These are phyloP conservation scores for Toxotes jaculatrix DNA, from an alignment of 2,113 vertebrate species.

Conservation along the genomic window DNA sequence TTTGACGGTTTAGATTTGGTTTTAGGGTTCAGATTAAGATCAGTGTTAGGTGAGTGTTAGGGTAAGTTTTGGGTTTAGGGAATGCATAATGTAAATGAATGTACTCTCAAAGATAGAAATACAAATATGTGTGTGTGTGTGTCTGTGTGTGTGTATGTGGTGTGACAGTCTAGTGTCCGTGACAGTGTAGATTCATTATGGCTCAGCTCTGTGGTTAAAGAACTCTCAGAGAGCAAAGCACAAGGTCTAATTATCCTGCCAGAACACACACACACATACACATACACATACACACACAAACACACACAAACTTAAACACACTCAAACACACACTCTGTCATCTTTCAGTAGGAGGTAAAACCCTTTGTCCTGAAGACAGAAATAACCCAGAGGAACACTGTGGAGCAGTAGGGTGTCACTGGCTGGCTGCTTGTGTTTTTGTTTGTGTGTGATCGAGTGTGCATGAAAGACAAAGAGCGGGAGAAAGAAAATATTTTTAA, in stretches of 20 bases:
- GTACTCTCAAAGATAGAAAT: too few relatives aligned
- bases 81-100: too few relatives aligned
- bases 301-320: slow-evolving; percentile 3
- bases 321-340: slow-evolving; percentile 48
- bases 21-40: too few relatives aligned
- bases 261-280: slow-evolving; percentile 56
- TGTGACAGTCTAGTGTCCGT: slow-evolving; percentile 65
- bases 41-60: too few relatives aligned
- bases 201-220: slow-evolving; percentile 74
- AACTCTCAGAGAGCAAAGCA: slow-evolving; percentile 73
- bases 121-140: background rate
- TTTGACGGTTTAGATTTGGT: too few relatives aligned
- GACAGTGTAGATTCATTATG: slow-evolving; percentile 77
- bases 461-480: slow-evolving; percentile 32
- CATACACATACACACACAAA: slow-evolving; percentile 32
- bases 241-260: slow-evolving; percentile 80
- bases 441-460: slow-evolving; percentile 44
- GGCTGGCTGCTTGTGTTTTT: slow-evolving; percentile 53
- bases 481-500: slow-evolving; percentile 19
- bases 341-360: slow-evolving; percentile 66
- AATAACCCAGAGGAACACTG: slow-evolving; percentile 68
- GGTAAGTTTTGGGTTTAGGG: too few relatives aligned
- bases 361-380: slow-evolving; percentile 72
- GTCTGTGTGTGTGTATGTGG: slow-evolving; percentile 37
- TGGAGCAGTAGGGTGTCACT: slow-evolving; percentile 55